These are phyloP conservation scores for Clarias fuscus DNA, from an alignment of 2,797 vertebrate genomes.

Conservation along the genomic window DNA sequence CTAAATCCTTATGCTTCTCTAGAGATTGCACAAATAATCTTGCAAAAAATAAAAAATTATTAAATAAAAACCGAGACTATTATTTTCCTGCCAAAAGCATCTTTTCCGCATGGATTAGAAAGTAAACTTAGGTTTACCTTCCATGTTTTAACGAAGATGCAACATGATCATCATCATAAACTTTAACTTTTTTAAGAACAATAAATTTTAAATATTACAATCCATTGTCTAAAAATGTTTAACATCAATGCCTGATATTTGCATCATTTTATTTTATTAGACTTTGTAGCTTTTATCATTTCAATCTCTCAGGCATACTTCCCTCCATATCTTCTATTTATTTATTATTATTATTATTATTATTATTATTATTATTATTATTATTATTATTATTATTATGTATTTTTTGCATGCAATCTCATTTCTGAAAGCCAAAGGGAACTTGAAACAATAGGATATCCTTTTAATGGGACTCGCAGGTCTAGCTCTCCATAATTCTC, in stretches of 20 bases:
- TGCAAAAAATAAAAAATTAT: background rate
- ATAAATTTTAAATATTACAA: background rate
- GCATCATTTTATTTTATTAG: background rate
- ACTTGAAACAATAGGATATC: conserved; percentile 59
- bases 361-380: background rate
- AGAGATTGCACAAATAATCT: background rate
- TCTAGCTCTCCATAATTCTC: conserved; percentile 69
- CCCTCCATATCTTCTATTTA: conserved; percentile 13
- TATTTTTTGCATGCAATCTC: conserved; percentile 54
- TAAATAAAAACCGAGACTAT: background rate
- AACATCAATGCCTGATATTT: background rate
- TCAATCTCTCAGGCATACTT: conserved; percentile 3
- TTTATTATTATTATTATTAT: conserved; percentile 23
- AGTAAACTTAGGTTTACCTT: background rate
- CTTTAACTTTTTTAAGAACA: background rate
- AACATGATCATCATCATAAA: background rate
- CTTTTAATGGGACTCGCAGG: conserved; percentile 65
- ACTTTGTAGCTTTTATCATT: background rate
- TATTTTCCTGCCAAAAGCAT: background rate
- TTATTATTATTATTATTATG: conserved; percentile 17
- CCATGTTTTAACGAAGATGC: background rate
- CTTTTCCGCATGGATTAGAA: background rate
- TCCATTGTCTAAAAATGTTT: background rate
- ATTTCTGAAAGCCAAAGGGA: conserved; percentile 54
- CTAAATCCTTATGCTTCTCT: conserved; percentile 12